Evolutionary conservation across 1,140 invertebrate species (phyloP).

Genomic region (Gryllus bimaculatus): DNA sequence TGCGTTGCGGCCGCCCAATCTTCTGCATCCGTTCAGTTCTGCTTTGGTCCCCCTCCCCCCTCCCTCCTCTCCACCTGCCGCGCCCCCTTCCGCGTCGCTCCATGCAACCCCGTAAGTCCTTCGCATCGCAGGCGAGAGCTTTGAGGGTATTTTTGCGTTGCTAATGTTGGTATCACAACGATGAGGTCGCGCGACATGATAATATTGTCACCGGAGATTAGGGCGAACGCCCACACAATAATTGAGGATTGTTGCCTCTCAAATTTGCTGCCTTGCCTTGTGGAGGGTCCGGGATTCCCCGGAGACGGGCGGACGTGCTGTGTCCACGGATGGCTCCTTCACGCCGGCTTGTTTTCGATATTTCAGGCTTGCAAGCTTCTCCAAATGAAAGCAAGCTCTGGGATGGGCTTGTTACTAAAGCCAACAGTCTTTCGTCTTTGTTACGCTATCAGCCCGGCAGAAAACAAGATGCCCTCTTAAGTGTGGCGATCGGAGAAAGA

Average conservation of each 20-base stretch:
- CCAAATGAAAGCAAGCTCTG: too few species aligned
- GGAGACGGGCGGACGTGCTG: too few species aligned
- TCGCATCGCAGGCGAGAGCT: background rate
- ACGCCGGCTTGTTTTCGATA: too few species aligned
- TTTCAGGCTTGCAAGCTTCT: too few species aligned
- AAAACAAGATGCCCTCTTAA: too few species aligned
- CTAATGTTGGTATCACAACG: background rate
- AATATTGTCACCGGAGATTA: constrained; percentile 4
- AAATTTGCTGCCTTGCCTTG: background rate
- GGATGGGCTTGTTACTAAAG: too few species aligned
- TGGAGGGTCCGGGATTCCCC: background rate
- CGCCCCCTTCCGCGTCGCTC: background rate
- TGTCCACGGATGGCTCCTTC: too few species aligned
- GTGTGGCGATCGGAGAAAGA: too few species aligned
- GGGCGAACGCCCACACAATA: background rate
- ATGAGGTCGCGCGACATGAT: background rate
- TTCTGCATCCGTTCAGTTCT: background rate
- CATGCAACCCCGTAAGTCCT: background rate
- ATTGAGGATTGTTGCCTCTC: constrained; percentile 3
- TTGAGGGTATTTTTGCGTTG: background rate
- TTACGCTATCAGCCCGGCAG: too few species aligned
- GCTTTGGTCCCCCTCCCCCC: background rate
- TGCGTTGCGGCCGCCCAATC: too few species aligned
- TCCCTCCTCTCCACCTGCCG: background rate
- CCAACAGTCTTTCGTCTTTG: too few species aligned